These are phyloP conservation scores for Sporophila hypoxantha DNA, from an alignment of 2,113 vertebrate genomes.

Conservation along the genomic window DNA sequence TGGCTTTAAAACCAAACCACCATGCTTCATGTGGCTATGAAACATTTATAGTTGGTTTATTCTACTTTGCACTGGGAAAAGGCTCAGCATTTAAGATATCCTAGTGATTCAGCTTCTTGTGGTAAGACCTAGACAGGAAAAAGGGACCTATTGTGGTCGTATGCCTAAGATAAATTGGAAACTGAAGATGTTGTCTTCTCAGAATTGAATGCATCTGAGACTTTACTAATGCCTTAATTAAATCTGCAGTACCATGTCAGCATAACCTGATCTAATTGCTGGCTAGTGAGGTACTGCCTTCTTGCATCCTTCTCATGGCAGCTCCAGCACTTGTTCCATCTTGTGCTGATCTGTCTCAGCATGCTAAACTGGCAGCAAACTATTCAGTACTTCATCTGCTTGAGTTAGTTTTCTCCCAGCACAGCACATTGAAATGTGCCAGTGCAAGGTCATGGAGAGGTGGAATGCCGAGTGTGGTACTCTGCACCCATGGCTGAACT, in stretches of 20 bases:
- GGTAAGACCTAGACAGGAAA: neutral
- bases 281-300: neutral
- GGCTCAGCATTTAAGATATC: neutral
- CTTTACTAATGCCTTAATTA: conserved; percentile 6
- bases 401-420: neutral
- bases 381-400: neutral
- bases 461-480: neutral
- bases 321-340: neutral
- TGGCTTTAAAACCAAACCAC: neutral
- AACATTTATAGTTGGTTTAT: neutral
- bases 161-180: neutral
- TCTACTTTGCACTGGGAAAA: neutral
- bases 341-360: neutral
- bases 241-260: neutral
- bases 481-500: neutral
- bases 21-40: neutral
- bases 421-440: neutral
- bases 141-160: neutral
- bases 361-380: neutral
- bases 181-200: neutral
- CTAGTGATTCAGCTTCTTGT: neutral
- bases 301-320: neutral
- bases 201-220: neutral
- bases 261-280: conserved; percentile 12
- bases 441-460: neutral